Evolutionary conservation across 2,797 vertebrate species (phyloP), one percentile per base, ranked within the genome.

Genomic region (Poecilia gillii): DNA sequence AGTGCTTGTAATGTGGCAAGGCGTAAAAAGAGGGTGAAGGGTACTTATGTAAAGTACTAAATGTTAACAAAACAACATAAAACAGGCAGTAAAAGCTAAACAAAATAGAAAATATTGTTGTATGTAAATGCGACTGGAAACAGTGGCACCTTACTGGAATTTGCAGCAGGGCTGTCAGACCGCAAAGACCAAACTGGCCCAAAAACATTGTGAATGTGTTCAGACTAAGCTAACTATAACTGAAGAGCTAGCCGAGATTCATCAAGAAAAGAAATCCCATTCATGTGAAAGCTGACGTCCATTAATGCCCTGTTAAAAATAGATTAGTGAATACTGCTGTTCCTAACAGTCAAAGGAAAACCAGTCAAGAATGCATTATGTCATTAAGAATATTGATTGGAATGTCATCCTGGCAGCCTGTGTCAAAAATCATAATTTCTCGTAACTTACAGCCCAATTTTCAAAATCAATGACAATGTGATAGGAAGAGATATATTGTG

Each of bases 331-430:
- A 87, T 57, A 75, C 59, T 51, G 53, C 43, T 85, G 53, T 86
- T 78, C 51, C 36, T 77, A 83, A 92, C 51, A 85, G 79, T 70
- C 85, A 85, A 79, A 81, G 33, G 53, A 64, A 91, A 80, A 87
- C 66, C 75, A 87, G 85, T 79, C 75, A 84, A 76, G 64, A 79
- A 92, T 91, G 85, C 94, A 95, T 95, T 93, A 94, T 88, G 80
- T 90, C 84, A 90, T 95, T 91, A 93, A 87, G 72, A 62, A 77
- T 93, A 95, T 95, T 88, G 93, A 95, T 91, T 28, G 59, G 47
- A 82, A 82, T 79, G 77, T 73, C 31, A 49, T 89, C 77, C 84
- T 70, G 82, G 62, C 70, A 66, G 81, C 85, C 82, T 83, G 73
- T 11, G 2, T 81, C 75, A 92, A 90, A 90, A 88, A 76, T 79